Evolutionary conservation across 2,113 vertebrate species (phyloP).

Genomic region (Motacilla alba): DNA sequence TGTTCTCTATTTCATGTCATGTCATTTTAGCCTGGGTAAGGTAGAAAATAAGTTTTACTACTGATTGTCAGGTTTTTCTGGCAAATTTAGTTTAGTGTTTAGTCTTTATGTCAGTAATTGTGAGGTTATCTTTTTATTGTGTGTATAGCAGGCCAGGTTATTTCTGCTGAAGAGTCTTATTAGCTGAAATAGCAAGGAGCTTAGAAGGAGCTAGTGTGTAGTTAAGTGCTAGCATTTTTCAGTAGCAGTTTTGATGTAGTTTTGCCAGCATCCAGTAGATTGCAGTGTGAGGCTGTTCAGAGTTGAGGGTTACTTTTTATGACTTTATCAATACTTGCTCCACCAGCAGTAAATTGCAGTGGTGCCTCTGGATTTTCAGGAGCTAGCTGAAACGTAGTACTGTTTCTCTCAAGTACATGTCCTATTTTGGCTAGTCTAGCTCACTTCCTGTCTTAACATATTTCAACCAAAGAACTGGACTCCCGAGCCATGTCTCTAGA

Average conservation of each 20-base stretch:
- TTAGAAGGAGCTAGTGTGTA: background rate
- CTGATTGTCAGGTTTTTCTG: background rate
- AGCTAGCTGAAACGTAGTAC: background rate
- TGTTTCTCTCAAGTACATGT: background rate
- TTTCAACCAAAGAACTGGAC: background rate
- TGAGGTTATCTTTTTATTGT: background rate
- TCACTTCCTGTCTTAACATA: constrained; percentile 17
- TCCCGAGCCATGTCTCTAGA: constrained; percentile 17
- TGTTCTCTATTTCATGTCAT: background rate
- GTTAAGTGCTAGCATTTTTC: background rate
- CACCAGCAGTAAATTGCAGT: background rate
- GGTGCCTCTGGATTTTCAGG: constrained; percentile 1
- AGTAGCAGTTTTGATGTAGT: constrained; percentile 24
- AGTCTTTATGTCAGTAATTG: background rate
- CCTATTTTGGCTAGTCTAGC: background rate
- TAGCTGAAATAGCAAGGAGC: background rate
- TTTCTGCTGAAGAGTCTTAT: background rate
- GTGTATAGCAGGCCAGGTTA: background rate
- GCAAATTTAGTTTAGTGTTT: background rate
- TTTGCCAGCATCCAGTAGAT: constrained; percentile 55
- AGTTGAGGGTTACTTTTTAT: background rate
- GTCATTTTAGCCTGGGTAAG: background rate
- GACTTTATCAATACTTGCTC: constrained; percentile 6
- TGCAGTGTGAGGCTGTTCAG: constrained; percentile 39
- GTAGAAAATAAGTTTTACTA: background rate